phyloP scores from a whole-genome alignment of 92 coral and sea anemone species.

The Porites rus region DNA sequence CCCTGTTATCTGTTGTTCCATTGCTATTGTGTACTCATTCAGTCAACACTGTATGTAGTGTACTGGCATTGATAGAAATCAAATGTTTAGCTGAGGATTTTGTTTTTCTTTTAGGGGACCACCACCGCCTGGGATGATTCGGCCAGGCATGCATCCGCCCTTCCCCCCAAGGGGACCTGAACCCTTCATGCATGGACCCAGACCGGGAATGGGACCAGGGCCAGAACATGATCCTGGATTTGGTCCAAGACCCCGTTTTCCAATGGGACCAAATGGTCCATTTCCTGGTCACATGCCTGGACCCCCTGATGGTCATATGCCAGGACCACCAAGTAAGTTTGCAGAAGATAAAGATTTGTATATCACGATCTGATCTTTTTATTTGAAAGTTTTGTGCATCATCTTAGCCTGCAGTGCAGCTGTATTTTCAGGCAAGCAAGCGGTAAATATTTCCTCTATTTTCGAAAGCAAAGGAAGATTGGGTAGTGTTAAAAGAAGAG shows the following conservation, averaged over 20 bases:
- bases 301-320: constrained; percentile 48
- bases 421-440: no score
- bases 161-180: constrained; percentile 51
- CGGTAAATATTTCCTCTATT: no score
- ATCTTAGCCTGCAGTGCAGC: no score
- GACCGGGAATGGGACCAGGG: constrained; percentile 68
- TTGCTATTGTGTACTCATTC: no score
- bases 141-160: constrained; percentile 45
- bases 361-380: no score
- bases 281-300: constrained; percentile 75
- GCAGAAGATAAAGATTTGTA: no score
- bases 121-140: constrained; percentile 41
- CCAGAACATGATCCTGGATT: constrained; percentile 57
- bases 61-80: background rate
- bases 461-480: no score
- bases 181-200: constrained; percentile 62
- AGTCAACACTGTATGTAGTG: no score
- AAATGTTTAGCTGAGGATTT: background rate
- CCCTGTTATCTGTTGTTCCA: no score
- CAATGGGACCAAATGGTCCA: constrained; percentile 49
- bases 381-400: no score
- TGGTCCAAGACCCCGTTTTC: constrained; percentile 57
- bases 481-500: no score
- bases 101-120: constrained; percentile 27
- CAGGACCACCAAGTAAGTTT: constrained; percentile 65